Evolutionary conservation across 2,113 vertebrate genomes (phyloP), one percentile per base, ranked within the genome.

Genomic region (Polyodon spathula): DNA sequence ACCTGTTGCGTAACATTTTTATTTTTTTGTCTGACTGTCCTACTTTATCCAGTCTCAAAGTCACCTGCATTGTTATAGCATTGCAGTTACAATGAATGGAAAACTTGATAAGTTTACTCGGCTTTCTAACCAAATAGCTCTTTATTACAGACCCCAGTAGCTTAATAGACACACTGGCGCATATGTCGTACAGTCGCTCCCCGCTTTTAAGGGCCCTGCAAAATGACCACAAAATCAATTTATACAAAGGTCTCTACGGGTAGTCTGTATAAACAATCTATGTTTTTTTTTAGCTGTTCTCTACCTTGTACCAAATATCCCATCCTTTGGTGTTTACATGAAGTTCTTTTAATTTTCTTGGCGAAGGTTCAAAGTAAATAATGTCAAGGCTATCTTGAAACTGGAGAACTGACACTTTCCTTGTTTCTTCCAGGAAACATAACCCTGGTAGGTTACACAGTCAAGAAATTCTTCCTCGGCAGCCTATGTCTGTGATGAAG

Each of bases 301-400:
- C 11, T 40, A 10, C 38, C 40, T 15, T 8, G 6, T 40, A n/a
- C 56, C 38, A 50, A 37, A 39, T 62, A 52, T 59, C 42, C 53
- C 37, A 48, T 58, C 39, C 14, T 56, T 60, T 55, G 58, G 10
- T 40, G 56, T 59, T 54, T 27, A 37, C 43, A 52, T 46, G 41
- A 48, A 14, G 7, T 60, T 40, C 37, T 50, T 54, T 48, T 37
- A 43, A 55, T 62, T 68, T 56, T 44, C 46, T 65, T 65, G 63
- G 59, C 40, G n/a, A 27, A 4, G 27, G 17, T 53, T 61, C 63
- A 59, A 68, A 44, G 55, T 51, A 57, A 65, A 48, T 56, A 61
- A 8, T 12, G 14, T 41, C 37, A 7, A 40, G 44, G 55, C 54
- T 64, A 58, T 62, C 54, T 65, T 52, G 14, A 37, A 40, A 48